Evolutionary conservation across 1,140 invertebrate species (phyloP).

Genomic region (Elymnias hypermnestra): DNA sequence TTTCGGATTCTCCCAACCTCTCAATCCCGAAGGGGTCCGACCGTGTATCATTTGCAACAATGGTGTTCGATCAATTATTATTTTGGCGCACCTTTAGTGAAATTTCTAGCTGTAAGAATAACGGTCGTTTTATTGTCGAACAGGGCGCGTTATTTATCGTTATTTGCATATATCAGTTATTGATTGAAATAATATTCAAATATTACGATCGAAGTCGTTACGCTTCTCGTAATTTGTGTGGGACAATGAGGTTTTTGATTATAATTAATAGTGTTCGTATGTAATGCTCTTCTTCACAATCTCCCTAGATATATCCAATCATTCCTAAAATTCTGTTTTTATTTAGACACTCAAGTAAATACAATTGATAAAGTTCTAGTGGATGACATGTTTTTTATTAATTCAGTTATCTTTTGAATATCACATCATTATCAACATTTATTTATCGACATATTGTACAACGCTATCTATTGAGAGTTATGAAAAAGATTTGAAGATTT

Average conservation of each 20-base stretch:
- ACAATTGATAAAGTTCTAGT: no score
- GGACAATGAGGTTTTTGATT: conserved; percentile 48
- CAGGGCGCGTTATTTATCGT: conserved; percentile 45
- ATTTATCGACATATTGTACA: no score
- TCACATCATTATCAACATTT: no score
- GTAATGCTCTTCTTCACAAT: no score
- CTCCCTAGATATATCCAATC: no score
- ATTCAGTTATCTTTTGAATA: no score
- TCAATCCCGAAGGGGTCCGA: conserved; percentile 48
- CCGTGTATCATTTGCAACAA: conserved; percentile 62
- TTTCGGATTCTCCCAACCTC: conserved; percentile 67
- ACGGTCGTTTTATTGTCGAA: conserved; percentile 64
- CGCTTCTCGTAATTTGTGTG: conserved; percentile 49
- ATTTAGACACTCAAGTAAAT: no score
- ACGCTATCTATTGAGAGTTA: no score
- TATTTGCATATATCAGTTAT: conserved; percentile 74
- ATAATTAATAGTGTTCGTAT: conserved; percentile 32
- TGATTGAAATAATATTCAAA: conserved; percentile 74
- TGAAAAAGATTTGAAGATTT: no score
- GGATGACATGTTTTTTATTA: no score
- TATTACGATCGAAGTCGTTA: conserved; percentile 55
- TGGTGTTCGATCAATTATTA: conserved; percentile 68
- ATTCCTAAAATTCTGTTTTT: no score
- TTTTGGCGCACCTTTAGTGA: conserved; percentile 68
- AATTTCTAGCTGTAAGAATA: conserved; percentile 64